Percentiles rank a stretch among this genome's conserved stretches.
Evolutionary conservation across 2,113 vertebrate species (phyloP).

Genomic region (Salminus brasiliensis): DNA sequence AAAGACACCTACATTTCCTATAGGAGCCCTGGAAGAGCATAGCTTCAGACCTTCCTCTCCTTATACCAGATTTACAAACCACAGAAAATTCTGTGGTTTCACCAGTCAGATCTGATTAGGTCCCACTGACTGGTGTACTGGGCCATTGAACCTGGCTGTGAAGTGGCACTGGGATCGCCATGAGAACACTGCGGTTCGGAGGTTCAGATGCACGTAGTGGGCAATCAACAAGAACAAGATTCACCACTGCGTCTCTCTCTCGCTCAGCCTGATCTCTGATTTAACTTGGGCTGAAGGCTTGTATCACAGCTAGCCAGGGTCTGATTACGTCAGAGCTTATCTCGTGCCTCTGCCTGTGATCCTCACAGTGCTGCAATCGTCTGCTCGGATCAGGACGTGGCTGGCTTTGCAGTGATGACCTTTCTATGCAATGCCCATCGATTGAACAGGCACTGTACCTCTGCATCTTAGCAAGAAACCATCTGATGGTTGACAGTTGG

Average conservation of each 20-base stretch:
- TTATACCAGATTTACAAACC: not conserved
- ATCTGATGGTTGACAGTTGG: too few species aligned
- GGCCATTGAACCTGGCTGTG: not conserved
- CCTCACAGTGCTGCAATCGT: not conserved
- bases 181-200: not conserved
- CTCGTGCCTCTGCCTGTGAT: not conserved
- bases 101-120: not conserved
- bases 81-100: not conserved
- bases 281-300: conserved; percentile 22
- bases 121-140: not conserved
- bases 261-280: conserved; percentile 5
- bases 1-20: too few species aligned
- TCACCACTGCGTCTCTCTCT: not conserved
- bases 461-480: too few species aligned
- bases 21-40: too few species aligned
- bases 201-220: not conserved
- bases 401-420: not conserved
- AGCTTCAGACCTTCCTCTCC: not conserved
- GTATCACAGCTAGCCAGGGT: not conserved
- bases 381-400: not conserved
- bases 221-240: not conserved
- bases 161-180: not conserved
- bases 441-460: not conserved
- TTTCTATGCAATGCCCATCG: not conserved
- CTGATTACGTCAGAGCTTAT: not conserved